phyloP scores from a whole-genome alignment of 2,113 vertebrate genomes.

The Mustelus asterias region DNA sequence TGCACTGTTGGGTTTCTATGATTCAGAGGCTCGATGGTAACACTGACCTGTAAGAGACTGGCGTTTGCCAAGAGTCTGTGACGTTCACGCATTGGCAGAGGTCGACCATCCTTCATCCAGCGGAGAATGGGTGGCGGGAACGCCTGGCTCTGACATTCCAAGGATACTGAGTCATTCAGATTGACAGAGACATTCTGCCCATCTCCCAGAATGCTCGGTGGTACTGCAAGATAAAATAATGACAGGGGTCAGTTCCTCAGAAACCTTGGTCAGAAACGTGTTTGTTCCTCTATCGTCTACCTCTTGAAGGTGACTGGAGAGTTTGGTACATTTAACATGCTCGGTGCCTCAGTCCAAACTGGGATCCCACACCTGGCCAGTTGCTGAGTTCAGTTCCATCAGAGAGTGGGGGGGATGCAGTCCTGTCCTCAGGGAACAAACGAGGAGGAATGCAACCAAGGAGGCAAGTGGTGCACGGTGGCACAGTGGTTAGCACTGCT shows the following conservation, averaged over 20 bases:
- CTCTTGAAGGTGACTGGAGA: not conserved
- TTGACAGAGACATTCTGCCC: conserved; percentile 48
- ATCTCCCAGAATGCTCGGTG: conserved; percentile 43
- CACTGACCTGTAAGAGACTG: not conserved
- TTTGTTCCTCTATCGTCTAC: not conserved
- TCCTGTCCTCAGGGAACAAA: not conserved
- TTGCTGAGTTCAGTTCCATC: conserved; percentile 50
- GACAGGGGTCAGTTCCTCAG: too few species aligned
- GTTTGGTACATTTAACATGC: accelerated
- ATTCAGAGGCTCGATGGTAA: not conserved
- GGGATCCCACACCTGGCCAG: conserved; percentile 17
- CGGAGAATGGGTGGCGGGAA: conserved; percentile 21
- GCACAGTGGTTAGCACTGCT: too few species aligned
- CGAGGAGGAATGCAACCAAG: not conserved
- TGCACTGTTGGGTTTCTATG: too few species aligned
- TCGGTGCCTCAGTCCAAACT: not conserved
- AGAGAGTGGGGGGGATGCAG: not conserved
- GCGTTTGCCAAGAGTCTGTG: not conserved
- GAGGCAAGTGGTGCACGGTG: not conserved
- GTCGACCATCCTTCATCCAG: conserved; percentile 54
- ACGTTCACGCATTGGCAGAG: conserved; percentile 40
- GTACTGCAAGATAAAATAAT: conserved; percentile 42
- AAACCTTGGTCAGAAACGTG: too few species aligned
- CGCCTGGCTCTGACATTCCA: conserved; percentile 45
- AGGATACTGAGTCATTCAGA: conserved; percentile 39